These are phyloP conservation scores for Acipenser ruthenus DNA, from an alignment of 2,797 vertebrate species.

Conservation along the genomic window DNA sequence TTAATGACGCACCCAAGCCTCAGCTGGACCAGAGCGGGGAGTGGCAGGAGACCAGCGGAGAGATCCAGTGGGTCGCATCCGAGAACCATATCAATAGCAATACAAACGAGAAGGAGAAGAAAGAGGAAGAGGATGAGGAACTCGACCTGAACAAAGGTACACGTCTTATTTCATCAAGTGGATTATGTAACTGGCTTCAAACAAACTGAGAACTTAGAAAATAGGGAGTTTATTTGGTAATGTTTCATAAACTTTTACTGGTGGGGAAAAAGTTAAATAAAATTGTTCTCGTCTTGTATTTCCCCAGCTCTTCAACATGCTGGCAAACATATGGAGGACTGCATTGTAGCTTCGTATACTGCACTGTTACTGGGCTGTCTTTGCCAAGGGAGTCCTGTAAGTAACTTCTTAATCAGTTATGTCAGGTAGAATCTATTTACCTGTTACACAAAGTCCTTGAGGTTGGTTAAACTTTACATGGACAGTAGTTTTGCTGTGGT, in stretches of 20 bases:
- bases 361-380: slow-evolving; percentile 92
- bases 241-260: too few relatives aligned
- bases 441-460: too few relatives aligned
- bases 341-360: slow-evolving; percentile 94
- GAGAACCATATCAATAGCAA: slow-evolving; percentile 69
- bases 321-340: slow-evolving; percentile 98
- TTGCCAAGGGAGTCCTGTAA: slow-evolving; percentile 96
- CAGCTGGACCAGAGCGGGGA: slow-evolving; percentile 88
- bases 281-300: neutral
- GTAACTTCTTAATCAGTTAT: slow-evolving; percentile 25
- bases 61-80: slow-evolving; percentile 92
- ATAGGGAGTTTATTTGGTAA: too few relatives aligned
- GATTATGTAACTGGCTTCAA: slow-evolving; percentile 9
- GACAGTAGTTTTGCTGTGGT: too few relatives aligned
- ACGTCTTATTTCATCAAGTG: neutral
- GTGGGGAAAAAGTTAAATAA: too few relatives aligned
- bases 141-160: slow-evolving; percentile 96
- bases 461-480: too few relatives aligned
- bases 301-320: slow-evolving; percentile 87
- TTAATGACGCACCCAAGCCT: slow-evolving; percentile 85
- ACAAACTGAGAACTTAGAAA: neutral
- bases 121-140: slow-evolving; percentile 93
- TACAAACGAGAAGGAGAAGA: slow-evolving; percentile 63
- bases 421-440: too few relatives aligned
- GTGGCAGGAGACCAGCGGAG: slow-evolving; percentile 93